phyloP scores from a whole-genome alignment of 2,113 vertebrate genomes.

The Ictalurus furcatus region DNA sequence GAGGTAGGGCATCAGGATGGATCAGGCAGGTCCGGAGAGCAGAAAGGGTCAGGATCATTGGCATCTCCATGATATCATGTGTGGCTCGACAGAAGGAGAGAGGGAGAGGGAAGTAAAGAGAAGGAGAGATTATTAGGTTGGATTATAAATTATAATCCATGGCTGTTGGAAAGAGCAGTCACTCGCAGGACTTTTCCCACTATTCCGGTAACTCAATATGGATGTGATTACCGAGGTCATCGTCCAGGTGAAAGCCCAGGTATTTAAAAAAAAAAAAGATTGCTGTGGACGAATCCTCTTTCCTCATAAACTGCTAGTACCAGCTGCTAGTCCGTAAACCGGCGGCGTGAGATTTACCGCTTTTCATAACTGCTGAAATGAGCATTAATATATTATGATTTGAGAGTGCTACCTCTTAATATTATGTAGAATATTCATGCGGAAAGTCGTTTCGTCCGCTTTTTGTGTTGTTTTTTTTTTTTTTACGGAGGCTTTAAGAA shows the following conservation, averaged over 20 bases:
- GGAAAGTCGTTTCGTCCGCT: background rate
- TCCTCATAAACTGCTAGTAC: background rate
- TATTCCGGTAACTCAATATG: background rate
- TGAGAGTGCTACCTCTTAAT: background rate
- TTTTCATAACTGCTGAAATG: background rate
- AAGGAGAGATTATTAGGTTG: no score
- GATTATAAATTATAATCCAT: no score
- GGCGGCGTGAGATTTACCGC: background rate
- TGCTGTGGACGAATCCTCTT: background rate
- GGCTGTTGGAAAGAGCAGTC: no score
- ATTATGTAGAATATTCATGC: background rate
- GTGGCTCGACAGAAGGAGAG: no score
- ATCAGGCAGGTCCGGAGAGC: no score
- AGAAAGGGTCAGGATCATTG: no score
- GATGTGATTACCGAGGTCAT: background rate
- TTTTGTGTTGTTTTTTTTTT: background rate
- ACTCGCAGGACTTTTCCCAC: background rate
- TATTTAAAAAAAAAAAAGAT: background rate
- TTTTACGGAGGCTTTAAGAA: background rate
- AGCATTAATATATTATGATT: background rate
- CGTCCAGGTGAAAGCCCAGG: background rate
- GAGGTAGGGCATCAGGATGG: no score
- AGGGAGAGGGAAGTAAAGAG: no score
- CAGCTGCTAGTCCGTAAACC: background rate
- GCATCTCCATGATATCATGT: no score